phyloP scores from a whole-genome alignment of 2,888 invertebrate species.

The Tachina lurida region DNA sequence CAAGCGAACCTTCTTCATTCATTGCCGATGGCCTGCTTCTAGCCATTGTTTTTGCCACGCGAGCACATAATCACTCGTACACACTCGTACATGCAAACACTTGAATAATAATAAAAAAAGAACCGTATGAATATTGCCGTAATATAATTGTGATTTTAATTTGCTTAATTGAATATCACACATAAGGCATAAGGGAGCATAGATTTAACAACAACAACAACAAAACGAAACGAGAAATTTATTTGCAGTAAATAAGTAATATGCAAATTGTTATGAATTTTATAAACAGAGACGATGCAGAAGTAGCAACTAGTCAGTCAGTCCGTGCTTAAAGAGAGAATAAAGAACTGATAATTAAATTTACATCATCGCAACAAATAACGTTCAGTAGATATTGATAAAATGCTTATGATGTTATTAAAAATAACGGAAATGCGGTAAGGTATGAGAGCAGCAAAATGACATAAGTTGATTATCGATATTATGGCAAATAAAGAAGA shows the following conservation, averaged over 20 bases:
- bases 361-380: slow-evolving; percentile 16
- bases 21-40: slow-evolving; percentile 12
- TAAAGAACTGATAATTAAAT: slow-evolving; percentile 36
- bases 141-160: slow-evolving; percentile 71
- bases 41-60: slow-evolving; percentile 37
- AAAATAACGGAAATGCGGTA: not conserved
- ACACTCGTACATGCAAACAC: slow-evolving; percentile 1
- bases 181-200: slow-evolving; percentile 1
- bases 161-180: slow-evolving; percentile 70
- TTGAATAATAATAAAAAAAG: slow-evolving; percentile 9
- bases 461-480: slow-evolving; percentile 32
- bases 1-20: not conserved
- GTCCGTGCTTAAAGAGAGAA: not conserved
- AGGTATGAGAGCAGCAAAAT: not conserved
- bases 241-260: slow-evolving; percentile 35
- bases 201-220: slow-evolving; percentile 10
- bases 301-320: not conserved
- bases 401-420: slow-evolving; percentile 40
- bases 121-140: slow-evolving; percentile 44
- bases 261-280: slow-evolving; percentile 37
- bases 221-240: not conserved
- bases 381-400: not conserved
- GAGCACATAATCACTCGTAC: too few relatives aligned
- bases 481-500: not conserved
- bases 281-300: slow-evolving; percentile 14